phyloP scores from a whole-genome alignment of 2,888 invertebrate species.

The Fissipunctia ypsillon region DNA sequence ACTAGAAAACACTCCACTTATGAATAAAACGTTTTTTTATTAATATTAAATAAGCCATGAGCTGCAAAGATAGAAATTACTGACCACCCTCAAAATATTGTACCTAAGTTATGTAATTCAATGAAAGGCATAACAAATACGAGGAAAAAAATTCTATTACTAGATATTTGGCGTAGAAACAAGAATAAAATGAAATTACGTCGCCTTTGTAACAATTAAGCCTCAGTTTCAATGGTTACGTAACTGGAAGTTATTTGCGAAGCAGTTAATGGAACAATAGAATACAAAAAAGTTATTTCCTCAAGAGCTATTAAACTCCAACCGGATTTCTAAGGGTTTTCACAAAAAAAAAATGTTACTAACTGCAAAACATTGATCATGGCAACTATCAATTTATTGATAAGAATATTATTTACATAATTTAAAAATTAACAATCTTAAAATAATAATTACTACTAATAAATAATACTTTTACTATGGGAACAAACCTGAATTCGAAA shows the following conservation, averaged over 20 bases:
- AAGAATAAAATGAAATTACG: slow-evolving; percentile 24
- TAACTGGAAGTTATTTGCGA: slow-evolving; percentile 29
- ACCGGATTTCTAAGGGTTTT: background rate
- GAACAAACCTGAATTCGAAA: too few species aligned
- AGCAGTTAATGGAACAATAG: slow-evolving; percentile 13
- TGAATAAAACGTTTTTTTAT: background rate
- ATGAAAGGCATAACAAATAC: background rate
- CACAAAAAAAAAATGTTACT: background rate
- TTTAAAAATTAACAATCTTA: too few species aligned
- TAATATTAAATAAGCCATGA: background rate
- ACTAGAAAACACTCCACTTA: background rate
- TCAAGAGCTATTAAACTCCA: slow-evolving; percentile 11
- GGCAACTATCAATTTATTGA: too few species aligned
- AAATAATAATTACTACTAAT: too few species aligned
- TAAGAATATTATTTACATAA: too few species aligned
- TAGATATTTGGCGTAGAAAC: background rate
- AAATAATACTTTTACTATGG: too few species aligned
- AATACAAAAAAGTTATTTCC: slow-evolving; percentile 2
- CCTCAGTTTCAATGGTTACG: slow-evolving; percentile 14
- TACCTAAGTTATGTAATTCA: background rate
- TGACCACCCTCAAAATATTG: background rate
- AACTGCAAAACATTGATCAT: background rate
- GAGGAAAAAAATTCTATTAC: background rate
- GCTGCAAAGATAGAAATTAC: background rate
- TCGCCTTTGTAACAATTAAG: slow-evolving; percentile 25